Evolutionary conservation across 2,888 invertebrate species (phyloP), one percentile per base, ranked within the genome.

Genomic region (Dynastes maya): DNA sequence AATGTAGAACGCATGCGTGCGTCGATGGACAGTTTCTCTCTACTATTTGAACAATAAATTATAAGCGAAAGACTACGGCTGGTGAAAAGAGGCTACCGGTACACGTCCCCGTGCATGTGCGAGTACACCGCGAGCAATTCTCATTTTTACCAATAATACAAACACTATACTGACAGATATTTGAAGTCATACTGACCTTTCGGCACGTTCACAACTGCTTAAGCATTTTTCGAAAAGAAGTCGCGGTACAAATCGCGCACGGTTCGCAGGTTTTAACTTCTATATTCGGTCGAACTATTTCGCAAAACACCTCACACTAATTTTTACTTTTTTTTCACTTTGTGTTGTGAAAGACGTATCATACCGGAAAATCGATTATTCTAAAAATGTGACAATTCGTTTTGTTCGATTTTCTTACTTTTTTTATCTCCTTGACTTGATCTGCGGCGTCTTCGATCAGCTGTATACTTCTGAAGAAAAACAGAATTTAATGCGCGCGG

Each of bases 301-400:
- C 13, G 68, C 49, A 67, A n/a, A 71, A 71, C 71, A 37, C 58
- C 58, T 71, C 71, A 16, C 29, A 11, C 16, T 32, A 16, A 8
- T 58, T 71, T 71, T 51, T n/a, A n/a, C 37, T n/a, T 32, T 70
- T 70, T 71, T 32, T 51, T 55, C 37, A 53, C 37, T 55, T 53
- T 71, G 37, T 37, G 13, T 16, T 40, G 37, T 37, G 58, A 53
- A 55, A 55, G 53, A 58, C 55, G 58, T 55, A 58, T 53, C 55
- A 76, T 76, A 76, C 27, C 76, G 76, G 53, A 64, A 67, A 75
- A 65, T 67, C 27, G 22, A 76, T 67, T 63, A 27, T 29, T 51
- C 65, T 32, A 40, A 74, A 74, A 78, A 78, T 78, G 78, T 78
- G 78, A 78, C 78, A 71, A 45, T 78, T 75, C 45, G 61, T 67